These are phyloP conservation scores for Ciona savignyi DNA, from an alignment of 23 tunicate species.

Conservation along the genomic window DNA sequence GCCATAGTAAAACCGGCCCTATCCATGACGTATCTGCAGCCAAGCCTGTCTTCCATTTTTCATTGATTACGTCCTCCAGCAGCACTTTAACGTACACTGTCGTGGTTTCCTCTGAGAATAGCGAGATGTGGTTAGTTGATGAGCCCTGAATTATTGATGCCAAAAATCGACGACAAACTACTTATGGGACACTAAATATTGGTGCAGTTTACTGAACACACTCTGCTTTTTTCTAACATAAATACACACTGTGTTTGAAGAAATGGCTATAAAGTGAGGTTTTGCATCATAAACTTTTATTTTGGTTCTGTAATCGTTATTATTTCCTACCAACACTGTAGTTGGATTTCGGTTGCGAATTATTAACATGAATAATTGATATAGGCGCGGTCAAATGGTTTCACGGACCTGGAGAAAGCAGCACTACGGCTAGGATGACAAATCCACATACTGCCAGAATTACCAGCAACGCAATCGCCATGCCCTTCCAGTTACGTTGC, in stretches of 20 bases:
- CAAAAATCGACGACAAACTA: no score
- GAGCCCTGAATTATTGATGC: neutral
- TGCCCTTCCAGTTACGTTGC: constrained; percentile 89
- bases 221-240: no score
- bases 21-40: constrained; percentile 38
- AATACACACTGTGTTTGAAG: no score
- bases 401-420: constrained; percentile 58
- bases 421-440: constrained; percentile 72
- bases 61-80: constrained; percentile 37
- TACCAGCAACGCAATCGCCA: constrained; percentile 70
- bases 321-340: no score
- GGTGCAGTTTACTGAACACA: no score
- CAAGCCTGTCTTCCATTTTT: constrained; percentile 37
- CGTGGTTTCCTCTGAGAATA: constrained; percentile 13
- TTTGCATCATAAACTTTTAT: no score
- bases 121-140: neutral
- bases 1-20: constrained; percentile 21
- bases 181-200: no score
- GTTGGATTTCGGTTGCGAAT: no score
- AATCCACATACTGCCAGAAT: constrained; percentile 72
- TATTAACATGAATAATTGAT: no score
- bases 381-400: neutral
- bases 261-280: no score
- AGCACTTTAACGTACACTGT: constrained; percentile 6
- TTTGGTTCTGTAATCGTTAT: no score